Base-by-base conservation (phyloP, 2,113 vertebrate species). In the Dasyprocta punctata region DNA sequence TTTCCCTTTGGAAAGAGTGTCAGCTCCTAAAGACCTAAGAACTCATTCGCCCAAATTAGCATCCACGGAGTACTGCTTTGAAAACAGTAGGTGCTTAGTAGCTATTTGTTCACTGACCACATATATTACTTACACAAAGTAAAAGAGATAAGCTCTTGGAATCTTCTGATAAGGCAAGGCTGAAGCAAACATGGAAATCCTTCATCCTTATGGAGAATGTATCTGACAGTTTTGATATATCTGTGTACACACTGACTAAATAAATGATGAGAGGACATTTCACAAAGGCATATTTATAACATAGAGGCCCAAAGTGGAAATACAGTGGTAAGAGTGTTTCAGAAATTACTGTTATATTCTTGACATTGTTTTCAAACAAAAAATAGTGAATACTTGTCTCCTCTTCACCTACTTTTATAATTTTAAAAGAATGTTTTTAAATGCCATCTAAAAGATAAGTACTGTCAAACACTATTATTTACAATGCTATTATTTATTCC, bases 391-490 rank as follows among this genome's bases (percentile, higher is more conserved):
- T 80, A 52, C 5, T 78, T 94, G 4, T 82, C 14, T 81, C 41
- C 13, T 63, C 12, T 87, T n/a, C 8, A n/a, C 33, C 1, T 78
- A 13, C 22, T 96, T 95, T 95, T 63, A 49, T 92, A 88, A 88
- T 47, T 90, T 85, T 56, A 95, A 90, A 94, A 95, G 63, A 95
- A 87, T 98, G 58, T 98, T 96, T 97, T 30, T 54, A 98, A 77
- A 73, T 88, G 86, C 49, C 24, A 93, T 88, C 88, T 96, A 96
- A 96, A 92, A 67, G 89, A 90, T 61, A 92, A 93, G 44, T 49
- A 94, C 52, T 83, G 20, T 97, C 95, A 93, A 96, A 97, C 56
- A 58, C 82, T 90, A 97, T 97, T 24, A 67, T 83, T 98, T 93
- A 49, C 41, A 77, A 30, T 14, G 49, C 13, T 49, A 47, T 97